phyloP scores from a whole-genome alignment of 2,797 vertebrate species.

The Buphagus erythrorhynchus region DNA sequence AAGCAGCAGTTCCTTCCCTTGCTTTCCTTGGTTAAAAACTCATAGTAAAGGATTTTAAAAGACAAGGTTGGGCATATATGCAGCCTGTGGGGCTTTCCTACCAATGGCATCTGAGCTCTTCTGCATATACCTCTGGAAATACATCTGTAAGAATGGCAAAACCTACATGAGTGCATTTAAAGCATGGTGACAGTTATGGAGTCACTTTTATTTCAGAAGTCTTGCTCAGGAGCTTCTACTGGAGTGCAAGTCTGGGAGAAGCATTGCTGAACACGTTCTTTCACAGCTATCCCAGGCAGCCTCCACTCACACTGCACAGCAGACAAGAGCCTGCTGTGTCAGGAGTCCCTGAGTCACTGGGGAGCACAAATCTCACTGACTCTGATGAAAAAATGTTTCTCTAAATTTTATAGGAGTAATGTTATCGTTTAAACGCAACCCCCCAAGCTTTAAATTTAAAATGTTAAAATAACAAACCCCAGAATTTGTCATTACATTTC shows the following conservation, averaged over 20 bases:
- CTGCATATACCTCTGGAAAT: not conserved
- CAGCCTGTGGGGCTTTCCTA: not conserved
- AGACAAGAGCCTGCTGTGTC: not conserved
- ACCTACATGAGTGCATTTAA: not conserved
- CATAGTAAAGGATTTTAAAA: not conserved
- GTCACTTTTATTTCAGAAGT: not conserved
- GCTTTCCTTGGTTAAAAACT: not conserved
- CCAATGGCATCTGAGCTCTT: not conserved
- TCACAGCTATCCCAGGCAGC: not conserved
- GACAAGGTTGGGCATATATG: not conserved
- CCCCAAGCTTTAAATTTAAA: not conserved
- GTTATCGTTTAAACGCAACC: not conserved
- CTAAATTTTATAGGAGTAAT: not conserved
- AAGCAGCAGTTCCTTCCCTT: not conserved
- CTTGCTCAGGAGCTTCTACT: not conserved
- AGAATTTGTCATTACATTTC: not conserved
- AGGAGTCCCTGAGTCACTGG: not conserved
- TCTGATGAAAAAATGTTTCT: not conserved
- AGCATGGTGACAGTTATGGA: not conserved
- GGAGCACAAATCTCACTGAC: not conserved
- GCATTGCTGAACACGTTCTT: fast-evolving
- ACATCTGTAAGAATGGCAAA: not conserved
- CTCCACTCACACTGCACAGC: not conserved
- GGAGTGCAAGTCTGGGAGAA: not conserved
- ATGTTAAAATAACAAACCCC: not conserved